Evolutionary conservation across 2,888 invertebrate genomes (phyloP).

Genomic region (Neoaliturus tenellus): DNA sequence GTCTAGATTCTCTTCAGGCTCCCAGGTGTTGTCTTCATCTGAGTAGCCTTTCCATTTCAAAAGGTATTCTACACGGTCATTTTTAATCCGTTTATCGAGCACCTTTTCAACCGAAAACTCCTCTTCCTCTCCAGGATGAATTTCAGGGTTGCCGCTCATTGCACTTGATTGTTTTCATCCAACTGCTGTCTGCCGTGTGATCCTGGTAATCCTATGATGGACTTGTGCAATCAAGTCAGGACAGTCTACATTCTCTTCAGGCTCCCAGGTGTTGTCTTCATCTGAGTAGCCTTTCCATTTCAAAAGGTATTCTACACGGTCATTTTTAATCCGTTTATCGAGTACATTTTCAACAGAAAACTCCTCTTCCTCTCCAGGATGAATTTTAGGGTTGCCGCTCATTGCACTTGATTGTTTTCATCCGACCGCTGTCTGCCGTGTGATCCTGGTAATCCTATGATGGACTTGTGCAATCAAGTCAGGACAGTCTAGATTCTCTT

Average conservation of each 20-base stretch:
- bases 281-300: slow-evolving; percentile 91
- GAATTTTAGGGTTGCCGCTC: background rate
- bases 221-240: slow-evolving; percentile 91
- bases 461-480: slow-evolving; percentile 90
- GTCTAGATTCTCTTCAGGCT: slow-evolving; percentile 94
- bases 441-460: too few species aligned
- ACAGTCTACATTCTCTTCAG: slow-evolving; percentile 94
- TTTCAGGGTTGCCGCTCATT: background rate
- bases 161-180: too few species aligned
- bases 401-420: too few species aligned
- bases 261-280: slow-evolving; percentile 98
- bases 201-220: too few species aligned
- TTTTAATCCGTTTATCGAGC: slow-evolving; percentile 85
- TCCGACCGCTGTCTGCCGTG: too few species aligned
- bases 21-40: slow-evolving; percentile 97
- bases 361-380: slow-evolving; percentile 80
- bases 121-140: slow-evolving; percentile 77
- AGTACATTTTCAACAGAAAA: slow-evolving; percentile 95
- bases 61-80: slow-evolving; percentile 84
- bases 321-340: slow-evolving; percentile 85
- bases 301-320: slow-evolving; percentile 83
- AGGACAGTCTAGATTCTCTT: slow-evolving; percentile 94
- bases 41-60: slow-evolving; percentile 89
- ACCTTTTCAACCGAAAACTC: slow-evolving; percentile 95
- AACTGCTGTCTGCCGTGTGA: too few species aligned